Evolutionary conservation across 2,797 vertebrate genomes (phyloP).

Genomic region (Myotis pilosus): DNA sequence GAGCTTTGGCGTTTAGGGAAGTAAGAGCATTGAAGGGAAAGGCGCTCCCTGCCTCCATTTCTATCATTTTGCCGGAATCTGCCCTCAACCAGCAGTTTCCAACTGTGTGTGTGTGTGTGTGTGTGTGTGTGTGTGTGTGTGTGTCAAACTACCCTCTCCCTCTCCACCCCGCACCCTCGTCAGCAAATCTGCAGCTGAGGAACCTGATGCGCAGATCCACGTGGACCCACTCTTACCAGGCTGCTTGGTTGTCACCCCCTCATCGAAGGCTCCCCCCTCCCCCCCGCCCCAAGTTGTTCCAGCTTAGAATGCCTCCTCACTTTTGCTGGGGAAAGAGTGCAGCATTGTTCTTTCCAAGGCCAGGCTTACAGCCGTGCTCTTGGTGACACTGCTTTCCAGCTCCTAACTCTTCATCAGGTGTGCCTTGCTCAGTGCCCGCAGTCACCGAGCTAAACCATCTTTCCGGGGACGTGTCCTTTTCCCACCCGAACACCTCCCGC

Average conservation of each 20-base stretch:
- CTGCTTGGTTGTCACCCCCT: not conserved
- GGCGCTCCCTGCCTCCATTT: not conserved
- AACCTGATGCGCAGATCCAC: not conserved
- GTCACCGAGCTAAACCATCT: not conserved
- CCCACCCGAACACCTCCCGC: not conserved
- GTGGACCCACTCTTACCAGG: not conserved
- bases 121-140: not conserved
- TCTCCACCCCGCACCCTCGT: accelerated
- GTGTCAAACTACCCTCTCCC: accelerated
- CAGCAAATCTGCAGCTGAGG: not conserved
- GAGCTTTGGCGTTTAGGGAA: not conserved
- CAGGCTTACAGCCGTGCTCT: not conserved
- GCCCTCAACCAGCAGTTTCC: not conserved
- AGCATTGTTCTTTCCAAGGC: not conserved
- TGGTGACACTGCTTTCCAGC: not conserved
- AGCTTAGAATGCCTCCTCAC: not conserved
- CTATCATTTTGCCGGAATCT: not conserved
- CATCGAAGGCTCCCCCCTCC: accelerated
- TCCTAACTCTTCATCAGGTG: not conserved
- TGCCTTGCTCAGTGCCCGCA: not conserved
- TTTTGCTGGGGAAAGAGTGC: not conserved
- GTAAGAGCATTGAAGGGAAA: not conserved
- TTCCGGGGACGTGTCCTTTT: not conserved
- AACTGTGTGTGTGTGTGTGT: too few species aligned
- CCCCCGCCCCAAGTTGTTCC: not conserved